Conservation (phyloP, 2,888 invertebrate genomes). For the Lucinisca nassula region DNA sequence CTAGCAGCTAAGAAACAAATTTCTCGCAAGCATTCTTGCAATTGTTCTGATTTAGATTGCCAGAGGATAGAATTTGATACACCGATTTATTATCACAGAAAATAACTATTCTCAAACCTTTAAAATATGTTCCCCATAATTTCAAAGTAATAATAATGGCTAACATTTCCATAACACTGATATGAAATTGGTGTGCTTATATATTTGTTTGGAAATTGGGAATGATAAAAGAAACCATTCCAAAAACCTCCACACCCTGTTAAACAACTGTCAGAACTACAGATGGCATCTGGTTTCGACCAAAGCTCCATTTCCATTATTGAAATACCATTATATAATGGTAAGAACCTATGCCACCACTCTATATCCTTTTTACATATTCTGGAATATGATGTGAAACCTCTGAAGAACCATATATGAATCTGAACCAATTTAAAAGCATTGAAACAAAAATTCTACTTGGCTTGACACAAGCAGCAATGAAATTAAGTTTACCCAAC, state of each 20-base stretch:
- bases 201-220: slow-evolving; percentile 21
- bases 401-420: not conserved
- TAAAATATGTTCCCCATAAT: slow-evolving; percentile 28
- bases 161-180: slow-evolving; percentile 42
- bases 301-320: too few species aligned
- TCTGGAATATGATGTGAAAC: not conserved
- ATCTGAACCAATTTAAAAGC: slow-evolving; percentile 12
- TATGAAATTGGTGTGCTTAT: not conserved
- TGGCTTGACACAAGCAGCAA: slow-evolving; percentile 33
- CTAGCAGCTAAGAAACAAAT: slow-evolving; percentile 30
- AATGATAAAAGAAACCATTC: slow-evolving; percentile 9
- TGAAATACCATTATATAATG: too few species aligned
- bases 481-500: slow-evolving; percentile 44
- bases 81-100: slow-evolving; percentile 39
- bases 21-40: slow-evolving; percentile 46
- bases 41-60: slow-evolving; percentile 13
- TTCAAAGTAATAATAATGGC: slow-evolving; percentile 35
- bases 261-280: slow-evolving; percentile 31
- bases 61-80: slow-evolving; percentile 18
- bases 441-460: not conserved
- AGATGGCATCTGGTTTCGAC: too few species aligned
- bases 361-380: slow-evolving; percentile 24
- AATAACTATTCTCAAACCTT: not conserved
- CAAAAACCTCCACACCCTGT: too few species aligned
- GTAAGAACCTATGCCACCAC: slow-evolving; percentile 46